phyloP scores from a whole-genome alignment of 2,888 invertebrate genomes.

The Polylopha cassiicola region DNA sequence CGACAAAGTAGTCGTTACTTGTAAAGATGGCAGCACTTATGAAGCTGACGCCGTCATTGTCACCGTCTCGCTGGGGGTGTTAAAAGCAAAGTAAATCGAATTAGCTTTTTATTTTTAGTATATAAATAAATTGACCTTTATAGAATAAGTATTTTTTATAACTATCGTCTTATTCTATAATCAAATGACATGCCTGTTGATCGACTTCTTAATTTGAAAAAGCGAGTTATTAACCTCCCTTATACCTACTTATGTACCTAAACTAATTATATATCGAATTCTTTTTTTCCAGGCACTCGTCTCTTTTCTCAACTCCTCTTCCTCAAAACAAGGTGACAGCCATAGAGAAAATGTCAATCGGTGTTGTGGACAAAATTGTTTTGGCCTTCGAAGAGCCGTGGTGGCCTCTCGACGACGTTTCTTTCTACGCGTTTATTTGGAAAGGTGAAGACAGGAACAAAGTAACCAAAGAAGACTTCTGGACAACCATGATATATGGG shows the following conservation, averaged over 20 bases:
- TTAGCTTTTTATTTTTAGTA: too few relatives aligned
- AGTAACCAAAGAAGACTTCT: slow-evolving; percentile 24
- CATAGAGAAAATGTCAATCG: slow-evolving; percentile 78
- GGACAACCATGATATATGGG: slow-evolving; percentile 29
- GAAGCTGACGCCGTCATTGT: slow-evolving; percentile 77
- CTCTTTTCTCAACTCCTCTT: slow-evolving; percentile 76
- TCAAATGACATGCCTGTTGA: too few relatives aligned
- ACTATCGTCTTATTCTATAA: too few relatives aligned
- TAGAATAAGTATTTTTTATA: too few relatives aligned
- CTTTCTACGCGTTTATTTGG: slow-evolving; percentile 50
- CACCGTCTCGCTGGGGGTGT: slow-evolving; percentile 79
- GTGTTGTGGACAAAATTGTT: slow-evolving; percentile 82
- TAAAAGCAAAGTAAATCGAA: slow-evolving; percentile 58
- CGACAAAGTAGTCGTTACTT: slow-evolving; percentile 40
- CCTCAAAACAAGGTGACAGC: slow-evolving; percentile 70
- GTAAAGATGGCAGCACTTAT: slow-evolving; percentile 58
- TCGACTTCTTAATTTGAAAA: too few relatives aligned
- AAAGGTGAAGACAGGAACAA: slow-evolving; percentile 28
- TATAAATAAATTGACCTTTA: too few relatives aligned
- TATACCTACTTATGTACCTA: too few relatives aligned
- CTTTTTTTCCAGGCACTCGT: slow-evolving; percentile 44
- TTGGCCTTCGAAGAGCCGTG: slow-evolving; percentile 79
- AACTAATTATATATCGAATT: too few relatives aligned
- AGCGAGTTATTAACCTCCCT: too few relatives aligned
- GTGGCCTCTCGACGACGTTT: slow-evolving; percentile 73